A percentile compares a stretch with the other conserved stretches of the same genome.
phyloP scores from a whole-genome alignment of 2,113 vertebrate genomes.

The Vanacampus margaritifer region DNA sequence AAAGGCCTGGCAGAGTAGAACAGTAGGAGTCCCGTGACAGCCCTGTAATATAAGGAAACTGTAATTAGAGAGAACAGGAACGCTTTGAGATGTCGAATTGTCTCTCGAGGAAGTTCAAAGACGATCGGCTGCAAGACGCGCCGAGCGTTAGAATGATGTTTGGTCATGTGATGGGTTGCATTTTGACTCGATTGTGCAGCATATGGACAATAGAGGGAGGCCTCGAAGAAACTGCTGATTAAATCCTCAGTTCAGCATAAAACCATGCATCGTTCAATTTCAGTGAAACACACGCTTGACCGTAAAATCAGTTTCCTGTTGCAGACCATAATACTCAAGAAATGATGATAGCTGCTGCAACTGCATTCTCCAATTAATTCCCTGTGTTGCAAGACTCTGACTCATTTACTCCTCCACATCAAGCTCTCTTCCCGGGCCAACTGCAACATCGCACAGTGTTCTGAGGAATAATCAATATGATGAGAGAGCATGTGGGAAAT shows the following conservation, averaged over 20 bases:
- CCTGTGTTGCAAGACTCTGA: neutral
- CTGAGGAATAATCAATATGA: neutral
- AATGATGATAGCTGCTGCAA: neutral
- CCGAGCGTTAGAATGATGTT: conserved; percentile 29
- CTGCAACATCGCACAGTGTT: neutral
- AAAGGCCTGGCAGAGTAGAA: conserved; percentile 50
- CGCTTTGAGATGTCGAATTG: conserved; percentile 65
- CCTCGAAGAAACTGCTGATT: neutral
- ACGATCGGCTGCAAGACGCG: conserved; percentile 46
- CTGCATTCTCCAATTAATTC: neutral
- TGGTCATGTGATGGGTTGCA: conserved; percentile 22
- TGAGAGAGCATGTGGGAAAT: neutral
- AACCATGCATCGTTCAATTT: neutral
- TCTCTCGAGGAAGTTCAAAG: conserved; percentile 68
- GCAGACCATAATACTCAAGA: neutral
- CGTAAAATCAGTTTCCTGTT: conserved; percentile 12
- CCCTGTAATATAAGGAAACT: conserved; percentile 61
- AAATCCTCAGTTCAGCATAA: neutral
- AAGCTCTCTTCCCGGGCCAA: neutral
- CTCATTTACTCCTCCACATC: neutral
- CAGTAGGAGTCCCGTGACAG: conserved; percentile 45
- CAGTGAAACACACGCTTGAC: neutral
- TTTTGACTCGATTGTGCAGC: conserved; percentile 7
- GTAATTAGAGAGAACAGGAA: conserved; percentile 65
- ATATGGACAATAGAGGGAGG: neutral